Evolutionary conservation across 2,888 invertebrate species (phyloP), one percentile per base, ranked within the genome.

Genomic region (Nyleta sp.): DNA sequence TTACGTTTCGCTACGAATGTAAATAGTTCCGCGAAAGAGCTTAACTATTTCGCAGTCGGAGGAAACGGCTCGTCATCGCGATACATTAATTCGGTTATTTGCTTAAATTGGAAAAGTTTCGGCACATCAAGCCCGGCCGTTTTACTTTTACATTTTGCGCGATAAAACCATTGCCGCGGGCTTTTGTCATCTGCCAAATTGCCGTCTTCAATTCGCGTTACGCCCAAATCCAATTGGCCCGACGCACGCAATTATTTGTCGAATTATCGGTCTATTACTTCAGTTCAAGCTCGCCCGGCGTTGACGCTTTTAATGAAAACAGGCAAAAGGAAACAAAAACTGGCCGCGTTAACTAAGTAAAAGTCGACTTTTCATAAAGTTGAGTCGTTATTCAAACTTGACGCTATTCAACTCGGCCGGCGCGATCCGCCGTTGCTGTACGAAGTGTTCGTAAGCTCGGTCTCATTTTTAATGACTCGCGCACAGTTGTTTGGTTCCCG

Each of bases 281-380:
- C 28, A 50, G 50, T 70, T 70, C 31, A 18, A 48, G 50, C 31
- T 7, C 22, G 28, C 31, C 42, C 6, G 13, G 28, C 48, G 40
- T 44, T 70, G 42, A 50, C 24, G 50, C 50, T 70, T 59, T 42
- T 70, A 70, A 70, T 59, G 59, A 59, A 48, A 31, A 22, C 28
- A 42, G 33, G 4, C 13, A 13, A 60, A 52, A 44, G 42, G 53
- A 42, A 71, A 71, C 60, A 52, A 71, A 71, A 71, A 62, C 44
- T n/a, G n/a, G 33, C 33, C 20, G 22, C 50, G 13, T 24, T 70
- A 70, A 70, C 68, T 60, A 62, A 71, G 62, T 71, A 62, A 71
- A 70, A 71, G 71, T 62, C 53, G 46, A 71, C 53, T 62, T 71
- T 71, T 71, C 71, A 71, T 71, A 53, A 71, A 71, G 71, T 62